Conservation (phyloP, 2,113 vertebrate genomes). For the Notechis scutatus region DNA sequence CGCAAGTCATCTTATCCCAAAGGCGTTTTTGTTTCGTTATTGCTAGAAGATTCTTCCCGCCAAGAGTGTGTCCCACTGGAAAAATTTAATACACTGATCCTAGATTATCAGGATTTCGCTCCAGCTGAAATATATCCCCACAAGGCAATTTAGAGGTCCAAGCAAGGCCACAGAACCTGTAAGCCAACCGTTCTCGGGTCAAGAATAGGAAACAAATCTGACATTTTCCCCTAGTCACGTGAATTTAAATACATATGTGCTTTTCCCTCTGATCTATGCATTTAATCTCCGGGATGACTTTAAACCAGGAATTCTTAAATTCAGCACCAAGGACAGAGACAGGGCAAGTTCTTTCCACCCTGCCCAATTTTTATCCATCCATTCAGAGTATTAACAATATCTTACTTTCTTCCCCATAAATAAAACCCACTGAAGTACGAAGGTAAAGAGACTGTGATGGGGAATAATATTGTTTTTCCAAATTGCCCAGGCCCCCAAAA, state of each 20-base stretch:
- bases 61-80: neutral
- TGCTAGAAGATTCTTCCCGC: neutral
- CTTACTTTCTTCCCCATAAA: neutral
- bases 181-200: no score
- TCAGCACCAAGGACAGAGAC: slow-evolving; percentile 61
- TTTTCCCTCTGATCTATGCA: neutral
- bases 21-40: neutral
- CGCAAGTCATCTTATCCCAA: neutral
- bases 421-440: no score
- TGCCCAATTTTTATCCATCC: neutral
- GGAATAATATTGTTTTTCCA: neutral
- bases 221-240: fast-evolving
- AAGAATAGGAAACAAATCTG: neutral
- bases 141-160: neutral
- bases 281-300: neutral
- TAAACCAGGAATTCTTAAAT: neutral
- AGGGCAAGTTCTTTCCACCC: neutral
- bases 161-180: neutral
- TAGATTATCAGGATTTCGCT: neutral
- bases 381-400: neutral
- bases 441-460: neutral
- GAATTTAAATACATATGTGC: neutral
- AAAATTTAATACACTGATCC: neutral
- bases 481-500: neutral
- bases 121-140: neutral